A percentile compares a stretch with the other conserved stretches of the same genome.
Evolutionary conservation across 2,797 vertebrate species (phyloP).

Genomic region (Liasis olivaceus): DNA sequence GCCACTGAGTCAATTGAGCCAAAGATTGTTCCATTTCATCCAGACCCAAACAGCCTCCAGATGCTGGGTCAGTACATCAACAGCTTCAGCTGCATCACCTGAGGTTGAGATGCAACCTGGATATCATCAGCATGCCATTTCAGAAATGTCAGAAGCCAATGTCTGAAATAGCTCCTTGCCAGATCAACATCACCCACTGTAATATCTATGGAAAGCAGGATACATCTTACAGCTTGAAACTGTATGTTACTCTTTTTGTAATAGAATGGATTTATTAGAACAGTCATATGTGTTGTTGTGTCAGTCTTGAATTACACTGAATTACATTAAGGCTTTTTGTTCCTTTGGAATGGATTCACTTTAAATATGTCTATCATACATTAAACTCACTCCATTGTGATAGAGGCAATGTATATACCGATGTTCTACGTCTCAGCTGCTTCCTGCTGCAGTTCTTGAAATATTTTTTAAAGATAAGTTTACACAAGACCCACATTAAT

Average conservation of each 20-base stretch:
- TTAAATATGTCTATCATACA: neutral
- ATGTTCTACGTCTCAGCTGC: slow-evolving; percentile 33
- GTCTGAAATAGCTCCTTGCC: neutral
- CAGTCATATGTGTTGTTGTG: neutral
- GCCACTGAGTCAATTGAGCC: neutral
- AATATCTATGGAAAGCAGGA: neutral
- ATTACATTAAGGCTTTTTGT: neutral
- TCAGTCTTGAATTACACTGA: neutral
- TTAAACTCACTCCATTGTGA: neutral
- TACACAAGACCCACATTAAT: slow-evolving; percentile 28
- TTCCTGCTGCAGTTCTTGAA: neutral
- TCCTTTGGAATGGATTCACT: neutral
- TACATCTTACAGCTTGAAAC: neutral
- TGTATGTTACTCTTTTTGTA: neutral
- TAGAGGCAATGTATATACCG: neutral
- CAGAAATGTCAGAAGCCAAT: too few relatives aligned
- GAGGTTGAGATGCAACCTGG: neutral
- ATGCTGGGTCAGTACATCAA: neutral
- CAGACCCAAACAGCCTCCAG: neutral
- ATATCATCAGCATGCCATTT: neutral
- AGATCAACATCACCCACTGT: neutral
- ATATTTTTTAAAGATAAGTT: slow-evolving; percentile 10
- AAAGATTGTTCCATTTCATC: neutral
- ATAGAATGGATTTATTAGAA: neutral
- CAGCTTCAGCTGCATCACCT: neutral